Evolutionary conservation across 2,797 vertebrate genomes (phyloP).

Genomic region (Typhlichthys eigenmanni): DNA sequence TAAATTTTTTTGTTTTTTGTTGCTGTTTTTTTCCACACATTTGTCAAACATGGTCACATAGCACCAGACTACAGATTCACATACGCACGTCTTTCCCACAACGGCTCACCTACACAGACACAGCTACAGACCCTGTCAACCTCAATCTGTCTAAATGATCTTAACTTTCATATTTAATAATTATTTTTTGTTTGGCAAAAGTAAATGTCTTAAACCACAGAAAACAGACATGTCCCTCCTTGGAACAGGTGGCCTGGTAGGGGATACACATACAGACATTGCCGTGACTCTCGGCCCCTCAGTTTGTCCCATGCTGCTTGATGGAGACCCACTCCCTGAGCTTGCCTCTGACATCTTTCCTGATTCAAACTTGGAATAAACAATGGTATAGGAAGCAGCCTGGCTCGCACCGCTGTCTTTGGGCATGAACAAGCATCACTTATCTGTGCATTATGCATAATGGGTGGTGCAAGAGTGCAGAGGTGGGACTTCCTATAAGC

Average conservation of each 20-base stretch:
- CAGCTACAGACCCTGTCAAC: conserved; percentile 56
- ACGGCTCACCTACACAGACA: conserved; percentile 78
- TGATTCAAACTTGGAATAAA: conserved; percentile 18
- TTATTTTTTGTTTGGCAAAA: conserved; percentile 71
- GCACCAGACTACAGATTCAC: conserved; percentile 99
- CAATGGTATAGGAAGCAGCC: conserved; percentile 32
- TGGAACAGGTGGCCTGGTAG: conserved; percentile 19
- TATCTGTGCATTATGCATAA: conserved; percentile 39
- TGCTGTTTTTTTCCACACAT: conserved; percentile 76
- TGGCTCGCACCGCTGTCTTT: conserved; percentile 58
- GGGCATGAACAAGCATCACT: conserved; percentile 50
- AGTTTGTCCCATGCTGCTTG: conserved; percentile 59
- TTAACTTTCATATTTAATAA: conserved; percentile 39
- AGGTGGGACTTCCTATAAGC: too few relatives aligned
- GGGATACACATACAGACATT: conserved; percentile 48
- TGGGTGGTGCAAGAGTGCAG: conserved; percentile 43
- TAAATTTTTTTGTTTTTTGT: conserved; percentile 62
- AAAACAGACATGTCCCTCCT: conserved; percentile 57
- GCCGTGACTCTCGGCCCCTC: conserved; percentile 44
- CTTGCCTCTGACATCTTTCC: conserved; percentile 58
- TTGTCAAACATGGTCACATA: conserved; percentile 84
- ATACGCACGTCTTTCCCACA: conserved; percentile 89
- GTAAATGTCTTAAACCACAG: conserved; percentile 71
- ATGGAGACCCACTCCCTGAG: conserved; percentile 71
- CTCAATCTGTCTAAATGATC: conserved; percentile 60